Evolutionary conservation across 2,113 vertebrate genomes (phyloP), one percentile per base, ranked within the genome.

Genomic region (Bubo bubo): DNA sequence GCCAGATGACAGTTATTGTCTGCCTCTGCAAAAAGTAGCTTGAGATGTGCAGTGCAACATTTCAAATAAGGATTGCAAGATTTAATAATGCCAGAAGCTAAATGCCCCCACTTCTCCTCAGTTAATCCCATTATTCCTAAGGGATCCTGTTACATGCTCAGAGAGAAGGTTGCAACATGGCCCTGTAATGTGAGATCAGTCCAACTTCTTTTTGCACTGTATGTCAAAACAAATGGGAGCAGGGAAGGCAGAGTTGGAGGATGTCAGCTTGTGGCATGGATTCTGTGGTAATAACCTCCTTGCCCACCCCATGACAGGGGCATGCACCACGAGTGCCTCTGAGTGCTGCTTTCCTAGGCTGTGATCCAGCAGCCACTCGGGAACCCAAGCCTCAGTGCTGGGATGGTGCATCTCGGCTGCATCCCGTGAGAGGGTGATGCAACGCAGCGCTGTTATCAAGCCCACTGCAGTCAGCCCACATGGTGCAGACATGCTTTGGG

Each of bases 1-100:
- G 96, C 83, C 97, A 97, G 97, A 97, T 96, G 97, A 97, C 91
- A 97, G 93, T 93, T 81, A 97, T 96, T 96, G 93, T 95, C 93
- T 95, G 97, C 84, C 70, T 95, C 93, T 89, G 73, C 80, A 87
- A 95, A 96, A 90, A 93, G 91, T 89, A 95, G 94, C 91, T 91
- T 4, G 91, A 95, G 86, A 95, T 91, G 70, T 64, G 86, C 55
- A 3, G 86, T 79, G 86, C 93, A 95, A 95, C 90, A 79, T 95
- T 95, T 95, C 95, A 92, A 95, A 77, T 81, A 74, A 71, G 90
- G 91, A 96, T 91, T 96, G 92, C 79, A 85, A 96, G 91, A 96
- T 93, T 89, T 95, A 96, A 93, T 95, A 95, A 87, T 12, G 93
- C 86, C 80, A 81, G 91, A 93, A 93, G 86, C 83, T 84, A 95